A percentile compares a stretch with the other conserved stretches of the same genome.
Conservation (phyloP, 35 echinoderm and acorn worm species). For the Holothuria glaberrima region DNA sequence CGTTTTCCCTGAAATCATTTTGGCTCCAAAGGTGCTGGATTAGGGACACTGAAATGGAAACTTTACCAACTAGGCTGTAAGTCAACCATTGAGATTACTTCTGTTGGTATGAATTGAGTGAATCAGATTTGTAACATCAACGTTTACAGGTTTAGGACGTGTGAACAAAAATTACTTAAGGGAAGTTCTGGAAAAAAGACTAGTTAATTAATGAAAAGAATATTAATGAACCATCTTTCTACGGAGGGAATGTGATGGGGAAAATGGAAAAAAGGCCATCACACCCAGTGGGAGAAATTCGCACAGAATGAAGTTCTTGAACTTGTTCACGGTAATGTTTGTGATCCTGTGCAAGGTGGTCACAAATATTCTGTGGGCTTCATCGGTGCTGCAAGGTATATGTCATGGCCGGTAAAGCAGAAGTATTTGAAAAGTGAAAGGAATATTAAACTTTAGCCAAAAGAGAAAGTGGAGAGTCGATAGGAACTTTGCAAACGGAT, state of each 20-base stretch:
- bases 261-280: not conserved
- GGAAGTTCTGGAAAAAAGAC: not conserved
- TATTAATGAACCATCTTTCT: not conserved
- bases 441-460: not conserved
- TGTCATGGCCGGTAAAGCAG: not conserved
- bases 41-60: too few relatives aligned
- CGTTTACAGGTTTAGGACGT: not conserved
- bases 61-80: too few relatives aligned
- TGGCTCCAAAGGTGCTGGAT: too few relatives aligned
- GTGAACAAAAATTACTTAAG: slow-evolving; percentile 11
- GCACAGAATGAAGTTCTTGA: not conserved
- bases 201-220: not conserved
- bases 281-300: not conserved
- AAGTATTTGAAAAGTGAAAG: slow-evolving; percentile 5
- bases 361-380: slow-evolving; percentile 10
- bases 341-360: not conserved
- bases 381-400: not conserved
- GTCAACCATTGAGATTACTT: too few relatives aligned
- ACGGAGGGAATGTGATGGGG: too few relatives aligned
- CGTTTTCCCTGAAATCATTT: too few relatives aligned
- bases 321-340: not conserved
- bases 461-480: not conserved
- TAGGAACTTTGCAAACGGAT: too few relatives aligned
- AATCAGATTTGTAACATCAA: slow-evolving; percentile 11
- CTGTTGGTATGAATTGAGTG: not conserved